phyloP scores from a whole-genome alignment of 2,113 vertebrate species.

The Semnornis frantzii region DNA sequence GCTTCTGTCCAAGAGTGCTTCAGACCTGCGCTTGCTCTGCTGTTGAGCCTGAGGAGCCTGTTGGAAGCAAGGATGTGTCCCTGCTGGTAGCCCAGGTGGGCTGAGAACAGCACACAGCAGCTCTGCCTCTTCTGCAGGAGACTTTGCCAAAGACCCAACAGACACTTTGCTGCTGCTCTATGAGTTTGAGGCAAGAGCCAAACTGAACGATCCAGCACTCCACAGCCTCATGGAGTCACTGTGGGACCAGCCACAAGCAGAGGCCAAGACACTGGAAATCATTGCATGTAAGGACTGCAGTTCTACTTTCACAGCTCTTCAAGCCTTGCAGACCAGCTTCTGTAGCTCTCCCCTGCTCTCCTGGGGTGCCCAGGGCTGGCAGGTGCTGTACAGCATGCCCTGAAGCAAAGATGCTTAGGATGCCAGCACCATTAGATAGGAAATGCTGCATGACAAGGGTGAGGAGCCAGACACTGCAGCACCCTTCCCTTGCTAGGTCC shows the following conservation, averaged over 20 bases:
- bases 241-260: slow-evolving; percentile 83
- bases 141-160: slow-evolving; percentile 79
- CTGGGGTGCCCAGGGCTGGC: background rate
- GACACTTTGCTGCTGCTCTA: slow-evolving; percentile 88
- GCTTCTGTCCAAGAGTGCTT: background rate
- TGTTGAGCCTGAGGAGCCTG: background rate
- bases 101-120: background rate
- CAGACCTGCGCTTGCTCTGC: background rate
- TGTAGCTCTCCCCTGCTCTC: background rate
- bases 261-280: slow-evolving; percentile 85
- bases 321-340: background rate
- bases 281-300: slow-evolving; percentile 81
- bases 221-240: slow-evolving; percentile 81
- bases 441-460: background rate
- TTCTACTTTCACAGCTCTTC: background rate
- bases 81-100: background rate
- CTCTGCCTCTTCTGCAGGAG: slow-evolving; percentile 71
- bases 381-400: background rate
- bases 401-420: background rate
- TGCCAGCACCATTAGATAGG: background rate
- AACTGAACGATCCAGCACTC: slow-evolving; percentile 85
- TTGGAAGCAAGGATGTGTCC: background rate
- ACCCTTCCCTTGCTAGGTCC: background rate
- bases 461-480: background rate
- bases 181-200: slow-evolving; percentile 90